Conservation (phyloP, 2,797 vertebrate genomes). For the Parauchenoglanis ngamensis region DNA sequence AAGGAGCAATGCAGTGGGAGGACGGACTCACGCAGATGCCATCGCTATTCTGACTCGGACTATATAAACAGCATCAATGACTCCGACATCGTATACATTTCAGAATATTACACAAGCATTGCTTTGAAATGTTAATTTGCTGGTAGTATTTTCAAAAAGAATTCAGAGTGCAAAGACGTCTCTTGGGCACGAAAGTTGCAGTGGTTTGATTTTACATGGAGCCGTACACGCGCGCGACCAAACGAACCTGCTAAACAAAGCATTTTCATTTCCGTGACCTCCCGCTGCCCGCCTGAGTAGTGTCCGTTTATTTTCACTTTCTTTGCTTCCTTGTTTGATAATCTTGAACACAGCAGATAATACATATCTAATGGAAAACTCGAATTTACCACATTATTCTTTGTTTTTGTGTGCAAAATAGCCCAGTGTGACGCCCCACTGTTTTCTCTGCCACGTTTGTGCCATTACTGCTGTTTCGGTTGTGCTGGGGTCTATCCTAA, state of each 20-base stretch:
- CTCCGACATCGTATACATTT: neutral
- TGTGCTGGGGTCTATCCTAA: neutral
- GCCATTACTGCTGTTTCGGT: neutral
- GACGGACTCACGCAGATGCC: neutral
- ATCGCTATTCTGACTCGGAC: neutral
- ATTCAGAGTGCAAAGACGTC: neutral
- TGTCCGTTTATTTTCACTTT: neutral
- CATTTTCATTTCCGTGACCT: neutral
- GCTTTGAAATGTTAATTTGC: neutral
- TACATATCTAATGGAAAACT: neutral
- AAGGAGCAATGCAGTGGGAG: neutral
- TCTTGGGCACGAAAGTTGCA: neutral
- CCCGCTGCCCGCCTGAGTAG: neutral
- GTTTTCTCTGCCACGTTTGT: neutral
- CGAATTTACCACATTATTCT: neutral
- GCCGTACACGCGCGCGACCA: neutral
- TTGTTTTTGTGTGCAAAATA: neutral
- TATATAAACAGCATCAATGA: neutral
- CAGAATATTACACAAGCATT: neutral
- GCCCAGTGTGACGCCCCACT: neutral
- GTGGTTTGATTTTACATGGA: neutral
- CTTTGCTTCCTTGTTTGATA: neutral
- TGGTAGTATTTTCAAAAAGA: neutral
- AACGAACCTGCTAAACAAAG: neutral
- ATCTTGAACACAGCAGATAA: neutral